Percentiles rank a stretch among this genome's conserved stretches.
Conservation (phyloP, 1,140 invertebrate species). For the Temnothorax longispinosus region DNA sequence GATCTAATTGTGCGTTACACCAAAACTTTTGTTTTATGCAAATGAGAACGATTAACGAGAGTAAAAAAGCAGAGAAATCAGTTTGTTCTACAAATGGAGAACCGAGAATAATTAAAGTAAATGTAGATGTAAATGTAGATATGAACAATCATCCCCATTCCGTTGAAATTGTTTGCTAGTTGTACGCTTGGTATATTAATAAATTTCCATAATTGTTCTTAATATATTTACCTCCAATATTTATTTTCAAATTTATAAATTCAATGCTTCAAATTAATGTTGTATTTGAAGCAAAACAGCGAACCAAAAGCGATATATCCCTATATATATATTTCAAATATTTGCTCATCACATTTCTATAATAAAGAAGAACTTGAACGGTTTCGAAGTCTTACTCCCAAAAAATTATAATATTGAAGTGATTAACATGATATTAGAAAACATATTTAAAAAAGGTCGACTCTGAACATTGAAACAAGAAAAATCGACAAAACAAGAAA, state of each 20-base stretch:
- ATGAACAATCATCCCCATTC: not conserved
- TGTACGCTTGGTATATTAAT: not conserved
- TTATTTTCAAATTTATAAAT: constrained; percentile 9
- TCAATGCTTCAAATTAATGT: no score
- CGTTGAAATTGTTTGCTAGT: not conserved
- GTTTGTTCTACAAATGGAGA: not conserved
- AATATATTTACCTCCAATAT: not conserved
- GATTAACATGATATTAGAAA: not conserved
- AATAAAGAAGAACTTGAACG: not conserved
- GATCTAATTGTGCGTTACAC: not conserved
- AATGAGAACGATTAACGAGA: not conserved
- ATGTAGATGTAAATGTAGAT: not conserved
- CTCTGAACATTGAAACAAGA: not conserved
- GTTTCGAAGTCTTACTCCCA: not conserved
- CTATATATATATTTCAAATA: not conserved
- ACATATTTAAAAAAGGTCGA: not conserved
- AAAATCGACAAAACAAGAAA: not conserved
- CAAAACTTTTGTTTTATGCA: not conserved
- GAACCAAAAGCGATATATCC: not conserved
- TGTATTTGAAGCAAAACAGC: not conserved
- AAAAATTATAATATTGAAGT: not conserved
- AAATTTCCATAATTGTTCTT: not conserved
- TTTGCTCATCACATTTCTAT: not conserved
- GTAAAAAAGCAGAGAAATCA: not conserved
- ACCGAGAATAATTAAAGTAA: not conserved